A percentile compares a stretch with the other conserved stretches of the same genome.
Conservation (phyloP, 2,113 vertebrate genomes). For the Dermatemys mawii region DNA sequence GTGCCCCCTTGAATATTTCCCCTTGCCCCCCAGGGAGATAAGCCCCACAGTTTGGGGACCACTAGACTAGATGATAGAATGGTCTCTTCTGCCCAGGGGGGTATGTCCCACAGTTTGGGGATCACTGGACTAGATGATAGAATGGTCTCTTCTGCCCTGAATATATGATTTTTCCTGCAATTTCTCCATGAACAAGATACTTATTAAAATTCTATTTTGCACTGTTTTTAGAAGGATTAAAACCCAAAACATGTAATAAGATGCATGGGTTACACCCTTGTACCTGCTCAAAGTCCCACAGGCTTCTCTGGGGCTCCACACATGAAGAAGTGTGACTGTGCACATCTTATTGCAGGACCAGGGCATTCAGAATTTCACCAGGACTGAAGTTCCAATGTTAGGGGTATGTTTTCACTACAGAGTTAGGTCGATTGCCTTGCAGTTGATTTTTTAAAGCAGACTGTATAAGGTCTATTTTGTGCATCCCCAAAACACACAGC, state of each 20-base stretch:
- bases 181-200: background rate
- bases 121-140: background rate
- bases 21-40: no score
- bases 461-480: no score
- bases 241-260: background rate
- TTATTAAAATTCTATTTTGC: background rate
- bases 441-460: no score
- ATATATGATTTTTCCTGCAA: background rate
- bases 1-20: no score
- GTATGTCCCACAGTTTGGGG: no score
- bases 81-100: no score
- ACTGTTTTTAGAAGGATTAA: background rate
- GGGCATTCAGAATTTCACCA: background rate
- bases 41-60: no score
- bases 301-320: background rate
- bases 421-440: no score
- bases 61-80: no score
- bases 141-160: background rate
- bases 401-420: no score
- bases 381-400: background rate
- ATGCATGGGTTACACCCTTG: background rate
- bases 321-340: background rate
- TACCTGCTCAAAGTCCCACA: background rate
- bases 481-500: no score
- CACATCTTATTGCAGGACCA: background rate